These are phyloP conservation scores for Drosophila varians DNA, from an alignment of 1,140 invertebrate species.

Conservation along the genomic window DNA sequence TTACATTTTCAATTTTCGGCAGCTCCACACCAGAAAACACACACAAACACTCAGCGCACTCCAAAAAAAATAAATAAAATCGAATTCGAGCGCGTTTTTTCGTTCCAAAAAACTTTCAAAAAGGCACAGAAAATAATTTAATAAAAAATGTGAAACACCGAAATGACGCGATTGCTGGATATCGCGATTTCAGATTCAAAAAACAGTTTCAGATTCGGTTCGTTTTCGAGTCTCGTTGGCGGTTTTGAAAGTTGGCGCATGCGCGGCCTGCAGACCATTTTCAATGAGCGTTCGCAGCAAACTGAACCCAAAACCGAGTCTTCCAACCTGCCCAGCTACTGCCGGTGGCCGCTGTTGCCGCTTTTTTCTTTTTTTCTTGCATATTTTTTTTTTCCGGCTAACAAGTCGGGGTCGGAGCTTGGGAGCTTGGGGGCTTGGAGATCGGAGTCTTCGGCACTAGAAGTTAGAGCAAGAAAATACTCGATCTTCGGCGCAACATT, in stretches of 20 bases:
- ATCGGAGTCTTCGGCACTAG: neutral
- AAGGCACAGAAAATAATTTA: slow-evolving; percentile 33
- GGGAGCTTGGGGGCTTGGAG: too few relatives aligned
- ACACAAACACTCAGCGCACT: neutral
- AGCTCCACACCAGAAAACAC: slow-evolving; percentile 1
- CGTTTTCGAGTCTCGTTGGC: slow-evolving; percentile 10
- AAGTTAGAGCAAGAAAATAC: slow-evolving; percentile 1
- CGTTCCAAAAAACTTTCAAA: slow-evolving; percentile 25
- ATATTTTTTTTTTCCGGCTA: neutral
- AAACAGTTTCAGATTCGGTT: slow-evolving; percentile 6
- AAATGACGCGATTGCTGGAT: slow-evolving; percentile 1
- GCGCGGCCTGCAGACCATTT: slow-evolving; percentile 77
- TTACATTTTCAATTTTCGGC: slow-evolving; percentile 67
- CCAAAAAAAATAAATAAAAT: slow-evolving; percentile 25
- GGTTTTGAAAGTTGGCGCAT: slow-evolving; percentile 43
- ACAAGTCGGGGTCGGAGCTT: too few relatives aligned
- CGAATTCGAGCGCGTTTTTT: slow-evolving; percentile 32
- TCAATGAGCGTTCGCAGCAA: slow-evolving; percentile 75
- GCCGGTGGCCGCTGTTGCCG: neutral
- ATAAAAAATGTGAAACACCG: slow-evolving; percentile 11
- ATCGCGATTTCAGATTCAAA: neutral
- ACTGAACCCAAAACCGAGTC: slow-evolving; percentile 50
- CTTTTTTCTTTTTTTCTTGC: neutral
- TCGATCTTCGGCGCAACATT: neutral
- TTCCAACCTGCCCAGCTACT: slow-evolving; percentile 20